These are phyloP conservation scores for Paramuricea clavata DNA, from an alignment of 92 coral and sea anemone genomes.

Conservation along the genomic window DNA sequence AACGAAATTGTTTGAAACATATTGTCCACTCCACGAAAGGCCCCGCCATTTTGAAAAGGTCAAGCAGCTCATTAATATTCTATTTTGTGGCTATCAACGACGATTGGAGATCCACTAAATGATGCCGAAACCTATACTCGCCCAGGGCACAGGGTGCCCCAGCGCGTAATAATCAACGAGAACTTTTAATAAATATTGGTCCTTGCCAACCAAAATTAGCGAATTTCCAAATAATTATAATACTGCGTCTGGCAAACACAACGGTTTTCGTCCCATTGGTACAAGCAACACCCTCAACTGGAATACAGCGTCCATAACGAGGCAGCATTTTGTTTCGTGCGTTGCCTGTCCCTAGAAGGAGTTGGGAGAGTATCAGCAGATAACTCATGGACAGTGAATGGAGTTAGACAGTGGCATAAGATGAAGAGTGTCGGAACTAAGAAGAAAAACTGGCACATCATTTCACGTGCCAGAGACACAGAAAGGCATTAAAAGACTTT, in stretches of 20 bases:
- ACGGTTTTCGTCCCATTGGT: slow-evolving; percentile 28
- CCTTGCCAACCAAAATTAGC: slow-evolving; percentile 48
- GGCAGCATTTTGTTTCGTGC: slow-evolving; percentile 3
- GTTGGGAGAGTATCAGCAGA: slow-evolving; percentile 27
- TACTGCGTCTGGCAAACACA: slow-evolving; percentile 10
- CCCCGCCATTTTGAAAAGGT: no score
- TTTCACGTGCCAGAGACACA: slow-evolving; percentile 12
- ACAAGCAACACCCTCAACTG: neutral
- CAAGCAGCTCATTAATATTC: no score
- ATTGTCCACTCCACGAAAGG: no score
- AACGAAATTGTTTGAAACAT: no score
- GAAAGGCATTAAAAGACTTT: slow-evolving; percentile 2
- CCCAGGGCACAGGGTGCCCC: no score
- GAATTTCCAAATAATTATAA: slow-evolving; percentile 1
- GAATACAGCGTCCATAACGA: slow-evolving; percentile 24
- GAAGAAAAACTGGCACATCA: slow-evolving; percentile 11
- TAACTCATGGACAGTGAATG: slow-evolving; percentile 20
- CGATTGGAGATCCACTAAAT: no score
- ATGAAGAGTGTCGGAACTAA: slow-evolving; percentile 27
- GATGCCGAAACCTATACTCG: no score
- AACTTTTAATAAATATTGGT: neutral
- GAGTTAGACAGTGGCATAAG: slow-evolving; percentile 37
- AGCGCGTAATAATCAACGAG: no score
- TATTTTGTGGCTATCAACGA: no score
- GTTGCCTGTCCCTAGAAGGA: slow-evolving; percentile 21